These are phyloP conservation scores for Amphibalanus amphitrite DNA, from an alignment of 1,140 invertebrate genomes.

Conservation along the genomic window DNA sequence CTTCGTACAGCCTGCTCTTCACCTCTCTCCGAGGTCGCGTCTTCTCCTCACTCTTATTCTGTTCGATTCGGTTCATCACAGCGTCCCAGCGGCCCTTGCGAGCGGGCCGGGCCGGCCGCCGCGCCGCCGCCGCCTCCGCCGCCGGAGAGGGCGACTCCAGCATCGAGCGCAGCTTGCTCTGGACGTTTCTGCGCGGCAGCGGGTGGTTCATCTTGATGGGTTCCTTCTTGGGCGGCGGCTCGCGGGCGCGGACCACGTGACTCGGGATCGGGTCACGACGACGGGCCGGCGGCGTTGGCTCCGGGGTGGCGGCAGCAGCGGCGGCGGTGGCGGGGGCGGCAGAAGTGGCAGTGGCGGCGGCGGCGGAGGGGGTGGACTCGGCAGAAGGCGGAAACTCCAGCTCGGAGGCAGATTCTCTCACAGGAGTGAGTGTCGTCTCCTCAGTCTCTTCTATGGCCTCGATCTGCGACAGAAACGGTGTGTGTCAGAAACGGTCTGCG, in stretches of 20 bases:
- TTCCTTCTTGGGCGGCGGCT: conserved; percentile 26
- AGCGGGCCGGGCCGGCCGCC: neutral
- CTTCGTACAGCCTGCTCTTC: conserved; percentile 46
- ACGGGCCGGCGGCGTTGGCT: neutral
- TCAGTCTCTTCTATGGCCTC: neutral
- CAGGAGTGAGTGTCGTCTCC: neutral
- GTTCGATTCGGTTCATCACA: neutral
- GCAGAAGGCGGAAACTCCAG: neutral
- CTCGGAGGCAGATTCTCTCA: neutral
- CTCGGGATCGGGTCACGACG: neutral
- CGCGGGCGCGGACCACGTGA: conserved; percentile 9
- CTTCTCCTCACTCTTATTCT: conserved; percentile 34
- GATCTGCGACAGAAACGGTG: neutral
- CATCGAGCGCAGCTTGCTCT: conserved; percentile 53
- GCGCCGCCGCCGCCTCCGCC: conserved; percentile 16
- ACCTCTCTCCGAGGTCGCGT: conserved; percentile 48
- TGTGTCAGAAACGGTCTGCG: neutral
- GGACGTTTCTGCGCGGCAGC: conserved; percentile 52
- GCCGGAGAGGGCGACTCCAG: conserved; percentile 29
- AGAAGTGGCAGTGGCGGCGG: neutral
- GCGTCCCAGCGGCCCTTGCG: neutral
- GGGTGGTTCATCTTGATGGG: conserved; percentile 45
- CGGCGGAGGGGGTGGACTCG: too few relatives aligned
- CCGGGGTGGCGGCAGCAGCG: too few relatives aligned
- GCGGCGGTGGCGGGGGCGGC: too few relatives aligned